Evolutionary conservation across 37 sponge, comb jelly and placozoan species (phyloP).

Genomic region (Eunapius fragilis): DNA sequence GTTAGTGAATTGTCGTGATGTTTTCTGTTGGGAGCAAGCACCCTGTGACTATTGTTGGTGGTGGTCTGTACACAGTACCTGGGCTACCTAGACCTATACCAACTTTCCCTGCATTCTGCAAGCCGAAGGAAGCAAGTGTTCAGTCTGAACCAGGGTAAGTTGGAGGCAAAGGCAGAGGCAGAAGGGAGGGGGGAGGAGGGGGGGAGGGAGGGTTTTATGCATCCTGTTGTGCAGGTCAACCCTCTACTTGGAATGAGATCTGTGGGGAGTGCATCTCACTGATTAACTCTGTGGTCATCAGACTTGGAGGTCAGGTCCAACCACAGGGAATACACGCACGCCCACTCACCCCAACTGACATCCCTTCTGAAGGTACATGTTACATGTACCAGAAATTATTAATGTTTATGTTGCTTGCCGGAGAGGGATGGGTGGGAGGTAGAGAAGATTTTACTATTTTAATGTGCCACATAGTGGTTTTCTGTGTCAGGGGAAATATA

Average conservation of each 20-base stretch:
- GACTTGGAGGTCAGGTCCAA: conserved; percentile 8
- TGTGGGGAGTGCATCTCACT: conserved; percentile 26
- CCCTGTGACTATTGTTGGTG: not conserved
- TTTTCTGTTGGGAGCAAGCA: not conserved
- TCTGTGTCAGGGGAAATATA: too few species aligned
- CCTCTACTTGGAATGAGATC: conserved; percentile 48
- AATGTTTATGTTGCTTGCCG: too few species aligned
- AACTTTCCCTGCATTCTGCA: conserved; percentile 53
- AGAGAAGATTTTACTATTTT: too few species aligned
- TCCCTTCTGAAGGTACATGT: not conserved
- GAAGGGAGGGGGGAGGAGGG: too few species aligned
- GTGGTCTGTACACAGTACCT: conserved; percentile 29
- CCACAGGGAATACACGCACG: too few species aligned
- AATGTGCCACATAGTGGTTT: too few species aligned
- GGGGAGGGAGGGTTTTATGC: too few species aligned
- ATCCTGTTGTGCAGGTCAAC: conserved; percentile 22
- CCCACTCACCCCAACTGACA: not conserved
- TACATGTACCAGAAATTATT: too few species aligned
- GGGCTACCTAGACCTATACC: conserved; percentile 59
- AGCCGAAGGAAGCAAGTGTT: conserved; percentile 61
- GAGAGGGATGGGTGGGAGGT: too few species aligned
- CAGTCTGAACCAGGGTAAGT: conserved; percentile 42
- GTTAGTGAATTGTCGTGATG: conserved; percentile 17
- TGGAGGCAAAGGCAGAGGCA: too few species aligned
- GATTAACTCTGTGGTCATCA: conserved; percentile 22